Evolutionary conservation across 2,797 vertebrate species (phyloP).

Genomic region (Enteromius trimaculatus): DNA sequence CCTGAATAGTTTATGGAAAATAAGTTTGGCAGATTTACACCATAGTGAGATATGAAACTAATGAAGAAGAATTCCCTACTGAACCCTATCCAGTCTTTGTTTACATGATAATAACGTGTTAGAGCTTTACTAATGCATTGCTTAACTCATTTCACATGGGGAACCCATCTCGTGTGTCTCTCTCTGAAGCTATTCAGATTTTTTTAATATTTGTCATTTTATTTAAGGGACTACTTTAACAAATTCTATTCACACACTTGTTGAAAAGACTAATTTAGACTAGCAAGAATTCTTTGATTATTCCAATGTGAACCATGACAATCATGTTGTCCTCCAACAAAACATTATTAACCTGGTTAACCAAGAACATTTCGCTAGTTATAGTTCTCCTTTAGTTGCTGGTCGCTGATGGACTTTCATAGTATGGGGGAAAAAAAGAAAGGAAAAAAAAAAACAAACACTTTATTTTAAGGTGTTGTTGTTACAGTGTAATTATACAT

Average conservation of each 20-base stretch:
- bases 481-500: neutral
- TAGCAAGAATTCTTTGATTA: neutral
- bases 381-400: neutral
- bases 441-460: no score
- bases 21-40: slow-evolving; percentile 54
- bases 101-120: slow-evolving; percentile 43
- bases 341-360: neutral
- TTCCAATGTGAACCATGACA: no score
- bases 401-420: neutral
- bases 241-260: neutral
- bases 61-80: slow-evolving; percentile 46
- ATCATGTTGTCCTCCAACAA: neutral
- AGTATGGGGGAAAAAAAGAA: neutral
- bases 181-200: neutral
- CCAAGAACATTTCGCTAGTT: neutral
- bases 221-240: neutral
- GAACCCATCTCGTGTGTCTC: slow-evolving; percentile 18
- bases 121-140: slow-evolving; percentile 39
- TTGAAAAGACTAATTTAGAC: neutral
- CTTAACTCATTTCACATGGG: slow-evolving; percentile 50
- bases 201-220: neutral
- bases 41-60: slow-evolving; percentile 50
- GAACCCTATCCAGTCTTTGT: slow-evolving; percentile 50
- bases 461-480: neutral
- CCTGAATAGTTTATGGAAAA: slow-evolving; percentile 50